Evolutionary conservation across 2,888 invertebrate genomes (phyloP), one percentile per base, ranked within the genome.

Genomic region (Drosophila flavopinicola): DNA sequence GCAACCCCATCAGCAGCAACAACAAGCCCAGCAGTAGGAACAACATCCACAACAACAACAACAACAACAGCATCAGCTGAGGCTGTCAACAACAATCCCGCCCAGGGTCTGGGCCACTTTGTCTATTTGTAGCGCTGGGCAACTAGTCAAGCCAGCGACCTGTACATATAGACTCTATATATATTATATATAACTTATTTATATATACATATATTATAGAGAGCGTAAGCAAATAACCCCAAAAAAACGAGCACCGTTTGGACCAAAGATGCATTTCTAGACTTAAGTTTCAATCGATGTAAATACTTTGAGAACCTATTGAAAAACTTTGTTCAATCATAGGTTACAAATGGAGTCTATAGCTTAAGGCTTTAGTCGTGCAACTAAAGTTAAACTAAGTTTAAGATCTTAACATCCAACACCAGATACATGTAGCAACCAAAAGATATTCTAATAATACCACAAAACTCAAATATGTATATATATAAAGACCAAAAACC

Each of bases 101-200:
- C 91, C 25, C 89, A 90, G 66, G 91, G 91, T 27, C 72, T 90
- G 57, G 91, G 91, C 2, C 91, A 91, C 78, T 91, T 89, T 71
- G 90, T 91, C 32, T 91, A 91, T 56, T 88, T 91, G 73, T 91
- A 88, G 82, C 32, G 44, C 44, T 7, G 33, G 45, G 44, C 7
- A 20, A 20, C 44, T 13, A 54, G 27, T 45, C 56, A 25, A 53
- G 23, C 35, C 37, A 15, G 20, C 52, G 13, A 56, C 23, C 23
- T 75, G 67, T 71, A 75, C 39, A 67, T 70, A 54, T 9, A 1
- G 10, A 35, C 6, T 10, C 10, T 35, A 3, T 30, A 23, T 29
- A 48, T n/a, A n/a, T n/a, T n/a, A n/a, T n/a, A n/a, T n/a, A n/a
- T n/a, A n/a, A n/a, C n/a, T n/a, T n/a, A n/a, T n/a, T n/a, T n/a